phyloP scores from a whole-genome alignment of 2,113 vertebrate genomes.

The Bettongia penicillata region DNA sequence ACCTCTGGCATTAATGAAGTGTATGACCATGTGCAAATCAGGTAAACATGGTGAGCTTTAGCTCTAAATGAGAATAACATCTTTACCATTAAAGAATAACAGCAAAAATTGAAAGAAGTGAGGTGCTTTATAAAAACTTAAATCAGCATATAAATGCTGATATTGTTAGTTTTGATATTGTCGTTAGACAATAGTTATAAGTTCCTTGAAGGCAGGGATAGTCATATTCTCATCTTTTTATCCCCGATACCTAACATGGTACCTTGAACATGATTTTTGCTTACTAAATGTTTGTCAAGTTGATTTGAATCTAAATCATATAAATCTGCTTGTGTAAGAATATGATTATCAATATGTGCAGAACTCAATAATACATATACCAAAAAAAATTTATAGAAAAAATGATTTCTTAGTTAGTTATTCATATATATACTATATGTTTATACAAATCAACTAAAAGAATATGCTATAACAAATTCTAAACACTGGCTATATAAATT shows the following conservation, averaged over 20 bases:
- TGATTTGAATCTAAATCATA: background rate
- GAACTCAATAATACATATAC: constrained; percentile 22
- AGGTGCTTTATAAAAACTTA: background rate
- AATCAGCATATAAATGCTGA: background rate
- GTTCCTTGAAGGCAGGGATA: background rate
- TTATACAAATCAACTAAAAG: constrained; percentile 15
- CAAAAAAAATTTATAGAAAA: background rate
- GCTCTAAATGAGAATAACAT: background rate
- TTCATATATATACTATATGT: background rate
- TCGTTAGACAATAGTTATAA: background rate
- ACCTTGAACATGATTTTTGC: background rate
- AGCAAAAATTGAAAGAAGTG: background rate
- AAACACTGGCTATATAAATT: background rate
- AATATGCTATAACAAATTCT: background rate
- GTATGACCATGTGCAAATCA: background rate
- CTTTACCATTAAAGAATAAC: background rate
- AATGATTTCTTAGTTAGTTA: constrained; percentile 34
- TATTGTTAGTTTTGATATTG: background rate
- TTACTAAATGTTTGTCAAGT: background rate
- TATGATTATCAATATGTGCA: constrained; percentile 12
- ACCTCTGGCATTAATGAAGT: background rate
- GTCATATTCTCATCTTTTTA: background rate
- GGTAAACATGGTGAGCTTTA: background rate
- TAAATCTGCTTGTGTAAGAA: background rate
- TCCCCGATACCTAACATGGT: background rate